These are phyloP conservation scores for Smutsia temminckii DNA, from an alignment of 2,797 vertebrate species.

Conservation along the genomic window DNA sequence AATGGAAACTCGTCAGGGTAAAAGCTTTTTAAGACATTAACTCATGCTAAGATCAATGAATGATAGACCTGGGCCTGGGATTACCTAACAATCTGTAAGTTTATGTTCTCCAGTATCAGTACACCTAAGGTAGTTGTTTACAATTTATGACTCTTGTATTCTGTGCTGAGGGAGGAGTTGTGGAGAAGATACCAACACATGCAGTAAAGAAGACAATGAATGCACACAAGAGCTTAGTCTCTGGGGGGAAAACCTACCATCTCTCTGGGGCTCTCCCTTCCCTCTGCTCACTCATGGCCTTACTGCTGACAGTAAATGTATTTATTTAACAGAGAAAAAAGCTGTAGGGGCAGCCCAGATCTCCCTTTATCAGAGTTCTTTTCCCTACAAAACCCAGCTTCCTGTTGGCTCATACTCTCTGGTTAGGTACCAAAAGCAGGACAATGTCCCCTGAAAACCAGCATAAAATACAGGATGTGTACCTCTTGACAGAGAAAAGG, in stretches of 20 bases:
- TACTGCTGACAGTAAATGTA: not conserved
- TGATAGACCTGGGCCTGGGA: not conserved
- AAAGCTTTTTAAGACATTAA: not conserved
- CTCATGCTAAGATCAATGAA: not conserved
- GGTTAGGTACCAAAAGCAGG: not conserved
- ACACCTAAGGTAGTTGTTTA: not conserved
- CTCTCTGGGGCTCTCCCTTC: not conserved
- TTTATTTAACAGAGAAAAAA: conserved; percentile 3
- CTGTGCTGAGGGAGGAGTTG: not conserved
- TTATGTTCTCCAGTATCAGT: not conserved
- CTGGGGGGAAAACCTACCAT: not conserved
- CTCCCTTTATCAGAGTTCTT: not conserved
- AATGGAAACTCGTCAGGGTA: not conserved
- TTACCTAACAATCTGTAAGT: not conserved
- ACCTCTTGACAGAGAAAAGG: not conserved
- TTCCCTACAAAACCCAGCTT: not conserved
- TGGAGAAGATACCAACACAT: not conserved
- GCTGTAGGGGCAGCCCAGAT: not conserved
- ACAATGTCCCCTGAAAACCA: not conserved
- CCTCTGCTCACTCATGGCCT: not conserved
- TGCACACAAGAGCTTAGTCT: not conserved
- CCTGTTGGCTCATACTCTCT: not conserved
- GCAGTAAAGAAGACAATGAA: not conserved
- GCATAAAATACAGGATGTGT: not conserved
- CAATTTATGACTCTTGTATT: not conserved